Percentiles rank a stretch among this genome's conserved stretches.
These are phyloP conservation scores for Mohoua ochrocephala DNA, from an alignment of 2,113 vertebrate species.

Conservation along the genomic window DNA sequence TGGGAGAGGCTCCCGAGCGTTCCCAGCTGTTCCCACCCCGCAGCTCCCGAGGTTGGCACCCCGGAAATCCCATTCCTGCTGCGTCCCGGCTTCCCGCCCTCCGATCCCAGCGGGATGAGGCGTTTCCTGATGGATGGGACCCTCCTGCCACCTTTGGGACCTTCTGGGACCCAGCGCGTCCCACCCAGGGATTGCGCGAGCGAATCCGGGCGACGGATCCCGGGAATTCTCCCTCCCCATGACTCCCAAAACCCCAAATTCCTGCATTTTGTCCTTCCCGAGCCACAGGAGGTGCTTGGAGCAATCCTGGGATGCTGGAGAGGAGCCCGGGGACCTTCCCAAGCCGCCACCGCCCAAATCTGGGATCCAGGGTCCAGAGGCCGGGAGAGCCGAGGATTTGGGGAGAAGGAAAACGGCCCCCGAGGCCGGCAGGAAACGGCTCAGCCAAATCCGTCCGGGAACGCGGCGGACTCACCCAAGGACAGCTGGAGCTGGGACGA, in stretches of 20 bases:
- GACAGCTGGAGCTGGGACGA: background rate
- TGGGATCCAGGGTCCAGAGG: background rate
- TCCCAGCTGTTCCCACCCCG: background rate
- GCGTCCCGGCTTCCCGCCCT: background rate
- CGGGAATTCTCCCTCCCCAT: background rate
- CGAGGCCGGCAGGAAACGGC: background rate
- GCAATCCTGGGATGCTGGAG: background rate
- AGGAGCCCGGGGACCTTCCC: background rate
- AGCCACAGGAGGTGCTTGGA: fast-evolving
- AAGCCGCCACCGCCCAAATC: background rate
- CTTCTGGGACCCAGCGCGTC: background rate
- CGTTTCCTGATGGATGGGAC: background rate
- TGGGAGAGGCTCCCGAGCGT: background rate
- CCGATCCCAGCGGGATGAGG: background rate
- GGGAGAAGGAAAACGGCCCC: background rate
- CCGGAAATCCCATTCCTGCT: background rate
- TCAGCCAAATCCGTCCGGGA: background rate
- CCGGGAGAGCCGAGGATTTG: background rate
- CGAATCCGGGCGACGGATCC: background rate
- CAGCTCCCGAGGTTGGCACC: background rate
- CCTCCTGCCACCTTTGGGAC: fast-evolving
- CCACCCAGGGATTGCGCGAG: fast-evolving
- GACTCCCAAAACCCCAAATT: background rate
- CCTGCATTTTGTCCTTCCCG: background rate
- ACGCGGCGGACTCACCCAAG: background rate